Conservation (phyloP, 2,113 vertebrate species). For the Sciurus niger region DNA sequence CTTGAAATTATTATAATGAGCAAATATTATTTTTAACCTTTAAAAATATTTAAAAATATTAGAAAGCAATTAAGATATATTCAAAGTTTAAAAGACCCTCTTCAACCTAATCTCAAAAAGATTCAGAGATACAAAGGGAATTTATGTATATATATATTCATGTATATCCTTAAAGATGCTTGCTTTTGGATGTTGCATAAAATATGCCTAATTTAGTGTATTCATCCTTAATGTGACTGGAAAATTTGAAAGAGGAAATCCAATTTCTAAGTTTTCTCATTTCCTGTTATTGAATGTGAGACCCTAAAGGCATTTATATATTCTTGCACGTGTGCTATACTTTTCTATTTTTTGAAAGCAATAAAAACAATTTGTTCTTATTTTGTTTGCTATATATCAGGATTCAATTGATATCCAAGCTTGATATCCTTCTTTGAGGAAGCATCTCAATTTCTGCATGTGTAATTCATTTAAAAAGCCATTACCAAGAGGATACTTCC, state of each 20-base stretch:
- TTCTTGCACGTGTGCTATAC: background rate
- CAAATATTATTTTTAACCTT: conserved; percentile 12
- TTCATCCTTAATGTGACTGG: conserved; percentile 38
- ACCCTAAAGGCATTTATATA: conserved; percentile 49
- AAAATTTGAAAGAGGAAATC: conserved; percentile 56
- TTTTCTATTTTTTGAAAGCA: conserved; percentile 59
- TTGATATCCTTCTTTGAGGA: conserved; percentile 39
- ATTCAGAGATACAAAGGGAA: conserved; percentile 60
- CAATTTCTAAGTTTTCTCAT: conserved; percentile 46
- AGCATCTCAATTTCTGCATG: conserved; percentile 55
- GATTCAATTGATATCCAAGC: conserved; percentile 57
- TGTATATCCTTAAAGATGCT: conserved; percentile 22
- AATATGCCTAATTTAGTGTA: conserved; percentile 66
- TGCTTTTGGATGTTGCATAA: conserved; percentile 45
- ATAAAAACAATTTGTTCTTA: conserved; percentile 51
- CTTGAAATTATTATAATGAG: conserved; percentile 51
- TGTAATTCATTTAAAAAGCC: conserved; percentile 68
- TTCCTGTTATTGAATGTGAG: conserved; percentile 58
- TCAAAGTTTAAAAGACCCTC: conserved; percentile 7
- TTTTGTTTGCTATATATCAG: conserved; percentile 61
- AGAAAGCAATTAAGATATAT: conserved; percentile 62
- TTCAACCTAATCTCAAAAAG: background rate
- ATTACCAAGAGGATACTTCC: conserved; percentile 13
- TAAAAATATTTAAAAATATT: conserved; percentile 56
- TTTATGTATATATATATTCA: conserved; percentile 36